Evolutionary conservation across 2,888 invertebrate genomes (phyloP), one percentile per base, ranked within the genome.

Genomic region (Acanthoscelides obtectus): DNA sequence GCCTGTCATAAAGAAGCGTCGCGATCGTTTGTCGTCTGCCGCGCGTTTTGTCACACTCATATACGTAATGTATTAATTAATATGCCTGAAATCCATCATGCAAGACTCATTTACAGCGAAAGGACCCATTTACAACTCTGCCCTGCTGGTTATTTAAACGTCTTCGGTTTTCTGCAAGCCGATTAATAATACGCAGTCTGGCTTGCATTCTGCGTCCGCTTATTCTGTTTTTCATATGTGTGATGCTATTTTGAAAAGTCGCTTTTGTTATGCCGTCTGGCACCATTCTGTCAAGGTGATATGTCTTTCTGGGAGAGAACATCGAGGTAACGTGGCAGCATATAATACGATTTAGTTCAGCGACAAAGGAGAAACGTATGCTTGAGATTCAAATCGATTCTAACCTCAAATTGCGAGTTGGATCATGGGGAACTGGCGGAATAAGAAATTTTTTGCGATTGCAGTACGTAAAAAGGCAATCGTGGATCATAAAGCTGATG

Each of bases 121-220:
- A 80, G 79, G 79, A 80, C 81, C 81, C 81, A 83, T 84, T 84
- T 83, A 83, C 84, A 83, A 82, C 80, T 83, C 79, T 77, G 45
- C 45, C 78, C 79, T 75, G 76, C 77, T 79, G 77, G 77, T 79
- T 81, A 78, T 78, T 80, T 78, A 80, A 77, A 76, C 78, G 72
- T 74, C 77, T 79, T 76, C 75, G 78, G 77, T 80, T 81, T 81
- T 80, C 80, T 78, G 78, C 79, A 79, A 77, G 78, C 77, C 81
- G 79, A 83, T 83, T 83, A 81, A 83, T 81, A 79, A 80, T 75
- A 79, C 79, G 78, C 79, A 76, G 74, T 75, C 77, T 73, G 71
- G 74, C 77, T 67, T 66, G 71, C 76, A 69, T 76, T 75, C 45
- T 45, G n/a, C n/a, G 45, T 45, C 45, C 17, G 45, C 45, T 45